Evolutionary conservation across 2,888 invertebrate species (phyloP), one percentile per base, ranked within the genome.

Genomic region (Coleophora deauratella): DNA sequence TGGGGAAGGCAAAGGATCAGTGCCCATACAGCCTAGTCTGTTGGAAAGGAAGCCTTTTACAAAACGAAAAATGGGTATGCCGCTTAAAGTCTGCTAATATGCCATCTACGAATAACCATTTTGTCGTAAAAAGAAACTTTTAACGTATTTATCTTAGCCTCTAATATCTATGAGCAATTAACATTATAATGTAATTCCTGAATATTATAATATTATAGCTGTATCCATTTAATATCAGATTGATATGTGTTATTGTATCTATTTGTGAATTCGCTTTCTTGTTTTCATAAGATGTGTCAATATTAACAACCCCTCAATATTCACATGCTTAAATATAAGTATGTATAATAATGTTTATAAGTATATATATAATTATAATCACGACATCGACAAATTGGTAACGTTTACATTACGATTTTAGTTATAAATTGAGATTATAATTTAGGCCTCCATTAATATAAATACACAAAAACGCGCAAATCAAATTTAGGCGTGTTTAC

Each of bases 181-280:
- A n/a, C n/a, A n/a, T n/a, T n/a, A n/a, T 6, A 21, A 21, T 21
- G 21, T 21, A 4, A 21, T 6, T 4, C 21, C 3, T 6, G 21
- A 4, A 4, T 6, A 21, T 21, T 21, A 21, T 4, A 3, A 21
- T 21, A 21, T 4, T 21, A 21, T 21, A 21, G 21, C 6, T 21
- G 21, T 21, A 21, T 21, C 21, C 6, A 6, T 63, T 54, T 63
- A 71, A 70, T 60, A 62, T 71, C 59, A 53, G 59, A 70, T 69
- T 84, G 84, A 82, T 84, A 84, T 84, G 84, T 84, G 75, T 77
- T 63, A 76, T n/a, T 82, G 78, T 82, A 80, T n/a, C 77, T 81
- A 80, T 76, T 72, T 58, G 70, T 68, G 69, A 67, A 63, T 60
- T 59, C 58, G 51, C 62, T 62, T 63, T 39, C 56, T 54, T 62